phyloP scores from a whole-genome alignment of 2,888 invertebrate genomes.

The Hecatera dysodea region DNA sequence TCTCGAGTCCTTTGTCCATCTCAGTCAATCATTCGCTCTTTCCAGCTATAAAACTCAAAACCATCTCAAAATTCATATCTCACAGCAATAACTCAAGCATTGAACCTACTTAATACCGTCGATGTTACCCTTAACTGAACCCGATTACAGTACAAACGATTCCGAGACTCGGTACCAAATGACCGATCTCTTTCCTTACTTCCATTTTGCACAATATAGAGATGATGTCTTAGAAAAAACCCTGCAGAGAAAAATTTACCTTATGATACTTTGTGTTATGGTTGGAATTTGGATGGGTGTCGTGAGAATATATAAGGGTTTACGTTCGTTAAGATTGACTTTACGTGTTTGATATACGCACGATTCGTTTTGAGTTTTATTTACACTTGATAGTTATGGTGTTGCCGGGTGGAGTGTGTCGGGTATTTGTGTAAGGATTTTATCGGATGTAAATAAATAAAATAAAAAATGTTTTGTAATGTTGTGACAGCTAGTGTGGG shows the following conservation, averaged over 20 bases:
- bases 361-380: slow-evolving; percentile 66
- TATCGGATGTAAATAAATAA: slow-evolving; percentile 44
- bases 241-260: slow-evolving; percentile 19
- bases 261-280: neutral
- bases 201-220: slow-evolving; percentile 56
- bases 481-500: neutral
- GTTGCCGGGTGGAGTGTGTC: slow-evolving; percentile 28
- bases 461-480: slow-evolving; percentile 33
- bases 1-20: no score
- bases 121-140: slow-evolving; percentile 59
- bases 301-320: slow-evolving; percentile 47
- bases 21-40: neutral
- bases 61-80: slow-evolving; percentile 61
- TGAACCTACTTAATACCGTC: slow-evolving; percentile 61
- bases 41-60: slow-evolving; percentile 32
- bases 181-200: slow-evolving; percentile 66
- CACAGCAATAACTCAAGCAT: slow-evolving; percentile 53
- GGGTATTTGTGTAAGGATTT: slow-evolving; percentile 43
- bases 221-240: slow-evolving; percentile 50
- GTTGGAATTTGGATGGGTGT: slow-evolving; percentile 11
- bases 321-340: slow-evolving; percentile 67
- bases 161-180: slow-evolving; percentile 61
- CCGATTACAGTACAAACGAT: slow-evolving; percentile 70
- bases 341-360: slow-evolving; percentile 62
- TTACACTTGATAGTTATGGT: slow-evolving; percentile 61